phyloP scores from a whole-genome alignment of 2,797 vertebrate genomes.

The Paedocypris micromegethes region DNA sequence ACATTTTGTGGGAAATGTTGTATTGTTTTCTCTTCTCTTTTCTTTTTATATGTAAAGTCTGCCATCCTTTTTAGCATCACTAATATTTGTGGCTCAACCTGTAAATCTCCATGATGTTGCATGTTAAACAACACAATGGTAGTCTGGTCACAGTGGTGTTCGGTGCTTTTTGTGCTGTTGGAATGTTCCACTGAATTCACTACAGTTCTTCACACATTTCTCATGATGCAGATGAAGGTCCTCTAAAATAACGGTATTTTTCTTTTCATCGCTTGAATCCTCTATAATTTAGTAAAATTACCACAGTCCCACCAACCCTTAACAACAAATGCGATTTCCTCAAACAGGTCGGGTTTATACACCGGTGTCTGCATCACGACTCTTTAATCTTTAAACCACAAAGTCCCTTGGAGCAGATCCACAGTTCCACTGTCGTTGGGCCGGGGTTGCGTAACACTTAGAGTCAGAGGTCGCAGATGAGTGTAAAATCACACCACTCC shows the following conservation, averaged over 20 bases:
- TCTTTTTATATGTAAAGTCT: neutral
- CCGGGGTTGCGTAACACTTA: slow-evolving; percentile 49
- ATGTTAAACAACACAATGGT: slow-evolving; percentile 3
- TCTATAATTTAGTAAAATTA: too few relatives aligned
- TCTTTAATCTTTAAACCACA: slow-evolving; percentile 3
- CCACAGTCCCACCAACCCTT: too few relatives aligned
- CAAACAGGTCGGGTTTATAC: too few relatives aligned
- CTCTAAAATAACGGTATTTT: too few relatives aligned
- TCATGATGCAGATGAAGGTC: neutral
- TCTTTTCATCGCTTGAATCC: too few relatives aligned
- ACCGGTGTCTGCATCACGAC: neutral
- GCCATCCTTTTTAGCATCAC: neutral
- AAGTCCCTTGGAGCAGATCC: slow-evolving; percentile 33
- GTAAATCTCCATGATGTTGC: neutral
- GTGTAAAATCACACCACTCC: slow-evolving; percentile 43
- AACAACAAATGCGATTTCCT: too few relatives aligned
- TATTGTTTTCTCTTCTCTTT: neutral
- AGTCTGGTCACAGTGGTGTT: neutral
- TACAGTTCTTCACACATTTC: slow-evolving; percentile 12
- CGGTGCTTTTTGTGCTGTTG: neutral
- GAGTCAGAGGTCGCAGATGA: slow-evolving; percentile 41
- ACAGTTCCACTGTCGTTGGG: slow-evolving; percentile 26
- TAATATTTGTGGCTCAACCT: neutral
- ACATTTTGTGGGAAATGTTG: neutral
- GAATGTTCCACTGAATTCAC: slow-evolving; percentile 4